Percentiles rank a stretch among this genome's conserved stretches.
Evolutionary conservation across 2,888 invertebrate species (phyloP).

Genomic region (Drosophila mercatorum): DNA sequence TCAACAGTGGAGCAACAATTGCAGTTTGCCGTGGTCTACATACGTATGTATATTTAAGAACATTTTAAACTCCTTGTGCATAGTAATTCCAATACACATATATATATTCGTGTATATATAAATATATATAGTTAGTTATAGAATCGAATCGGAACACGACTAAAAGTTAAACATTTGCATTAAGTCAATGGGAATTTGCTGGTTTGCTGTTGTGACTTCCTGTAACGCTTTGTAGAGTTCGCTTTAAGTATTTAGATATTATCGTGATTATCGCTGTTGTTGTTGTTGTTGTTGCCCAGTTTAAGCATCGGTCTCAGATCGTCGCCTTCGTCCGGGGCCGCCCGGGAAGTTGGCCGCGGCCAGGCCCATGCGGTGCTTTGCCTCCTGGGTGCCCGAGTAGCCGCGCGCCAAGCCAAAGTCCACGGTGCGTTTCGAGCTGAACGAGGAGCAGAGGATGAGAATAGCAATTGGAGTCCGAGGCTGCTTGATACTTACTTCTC

Average conservation of each 20-base stretch:
- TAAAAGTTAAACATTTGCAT: slow-evolving; percentile 28
- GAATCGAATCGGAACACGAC: slow-evolving; percentile 22
- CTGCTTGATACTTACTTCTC: slow-evolving; percentile 88
- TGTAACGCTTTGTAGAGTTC: slow-evolving; percentile 23
- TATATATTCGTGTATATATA: slow-evolving; percentile 50
- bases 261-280: slow-evolving; percentile 32
- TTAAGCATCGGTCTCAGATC: slow-evolving; percentile 86
- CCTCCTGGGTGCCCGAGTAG: slow-evolving; percentile 94
- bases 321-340: slow-evolving; percentile 94
- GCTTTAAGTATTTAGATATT: slow-evolving; percentile 29
- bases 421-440: slow-evolving; percentile 89
- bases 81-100: slow-evolving; percentile 24
- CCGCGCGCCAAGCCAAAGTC: slow-evolving; percentile 95
- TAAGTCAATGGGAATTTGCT: slow-evolving; percentile 11
- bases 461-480: neutral
- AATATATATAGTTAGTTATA: slow-evolving; percentile 6
- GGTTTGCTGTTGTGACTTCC: slow-evolving; percentile 6
- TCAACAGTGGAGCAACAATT: slow-evolving; percentile 77
- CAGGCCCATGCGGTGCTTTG: slow-evolving; percentile 95
- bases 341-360: slow-evolving; percentile 95
- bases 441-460: neutral
- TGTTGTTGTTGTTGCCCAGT: slow-evolving; percentile 13
- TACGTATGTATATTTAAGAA: neutral
- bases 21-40: slow-evolving; percentile 16
- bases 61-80: slow-evolving; percentile 11